A percentile compares a stretch with the other conserved stretches of the same genome.
phyloP scores from a whole-genome alignment of 2,113 vertebrate genomes.

The Struthio camelus region DNA sequence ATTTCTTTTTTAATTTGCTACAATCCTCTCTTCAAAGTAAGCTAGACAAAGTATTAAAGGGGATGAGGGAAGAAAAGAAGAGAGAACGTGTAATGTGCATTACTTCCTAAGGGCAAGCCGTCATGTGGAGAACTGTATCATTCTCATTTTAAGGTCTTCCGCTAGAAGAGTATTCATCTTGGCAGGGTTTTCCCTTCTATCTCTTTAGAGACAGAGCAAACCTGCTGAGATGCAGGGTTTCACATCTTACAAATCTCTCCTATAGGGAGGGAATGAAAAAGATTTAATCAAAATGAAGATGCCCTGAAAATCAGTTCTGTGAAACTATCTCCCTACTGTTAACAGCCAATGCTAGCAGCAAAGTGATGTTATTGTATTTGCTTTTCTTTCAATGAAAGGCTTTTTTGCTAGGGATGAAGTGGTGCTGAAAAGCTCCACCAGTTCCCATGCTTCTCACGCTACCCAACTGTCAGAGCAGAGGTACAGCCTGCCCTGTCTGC shows the following conservation, averaged over 20 bases:
- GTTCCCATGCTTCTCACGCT: neutral
- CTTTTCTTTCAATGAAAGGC: neutral
- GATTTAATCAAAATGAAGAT: conserved; percentile 26
- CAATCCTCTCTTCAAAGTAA: neutral
- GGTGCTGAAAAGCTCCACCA: neutral
- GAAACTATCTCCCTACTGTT: neutral
- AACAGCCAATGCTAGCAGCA: neutral
- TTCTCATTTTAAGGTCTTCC: conserved; percentile 17
- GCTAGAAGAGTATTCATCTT: conserved; percentile 5
- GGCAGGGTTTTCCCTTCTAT: conserved; percentile 36
- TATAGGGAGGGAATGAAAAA: conserved; percentile 12
- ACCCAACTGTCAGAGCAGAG: neutral
- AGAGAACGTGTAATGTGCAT: neutral
- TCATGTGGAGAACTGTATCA: neutral
- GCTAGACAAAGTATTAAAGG: neutral
- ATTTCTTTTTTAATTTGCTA: neutral
- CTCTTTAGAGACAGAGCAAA: conserved; percentile 41
- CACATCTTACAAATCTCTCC: neutral
- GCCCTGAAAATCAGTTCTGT: neutral
- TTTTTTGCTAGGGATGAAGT: neutral
- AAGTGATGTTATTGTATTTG: neutral
- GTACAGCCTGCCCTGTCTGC: neutral
- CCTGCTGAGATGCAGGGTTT: conserved; percentile 1
- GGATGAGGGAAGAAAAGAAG: neutral
- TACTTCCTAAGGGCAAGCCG: neutral